phyloP scores from a whole-genome alignment of 2,113 vertebrate genomes.

The Saccopteryx bilineata region DNA sequence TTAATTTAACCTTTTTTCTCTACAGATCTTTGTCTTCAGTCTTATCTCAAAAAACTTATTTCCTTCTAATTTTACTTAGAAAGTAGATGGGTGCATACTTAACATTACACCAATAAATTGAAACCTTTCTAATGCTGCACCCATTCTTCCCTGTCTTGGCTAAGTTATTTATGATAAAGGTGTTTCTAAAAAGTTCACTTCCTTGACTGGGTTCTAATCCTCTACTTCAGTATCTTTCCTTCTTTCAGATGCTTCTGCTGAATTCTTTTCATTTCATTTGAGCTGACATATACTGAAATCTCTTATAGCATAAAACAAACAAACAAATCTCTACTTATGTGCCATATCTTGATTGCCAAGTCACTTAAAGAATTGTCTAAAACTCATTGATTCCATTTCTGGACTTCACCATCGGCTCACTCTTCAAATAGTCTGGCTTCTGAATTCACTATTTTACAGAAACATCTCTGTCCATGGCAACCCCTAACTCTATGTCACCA shows the following conservation, averaged over 20 bases:
- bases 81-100: not conserved
- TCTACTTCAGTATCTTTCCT: not conserved
- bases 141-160: not conserved
- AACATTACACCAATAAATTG: not conserved
- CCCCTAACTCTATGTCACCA: not conserved
- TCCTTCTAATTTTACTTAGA: not conserved
- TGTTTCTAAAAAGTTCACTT: not conserved
- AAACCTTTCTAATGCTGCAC: not conserved
- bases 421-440: not conserved
- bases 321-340: not conserved
- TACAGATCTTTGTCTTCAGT: not conserved
- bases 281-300: not conserved
- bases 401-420: not conserved
- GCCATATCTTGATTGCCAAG: not conserved
- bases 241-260: not conserved
- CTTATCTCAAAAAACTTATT: not conserved
- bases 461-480: not conserved
- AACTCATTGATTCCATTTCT: not conserved
- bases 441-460: not conserved
- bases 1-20: not conserved
- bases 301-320: not conserved
- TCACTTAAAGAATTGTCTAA: not conserved
- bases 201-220: not conserved
- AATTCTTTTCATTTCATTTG: not conserved
- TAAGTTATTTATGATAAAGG: not conserved